A percentile compares a stretch with the other conserved stretches of the same genome.
Evolutionary conservation across 2,797 vertebrate genomes (phyloP).

Genomic region (Pipistrellus pipistrellus): DNA sequence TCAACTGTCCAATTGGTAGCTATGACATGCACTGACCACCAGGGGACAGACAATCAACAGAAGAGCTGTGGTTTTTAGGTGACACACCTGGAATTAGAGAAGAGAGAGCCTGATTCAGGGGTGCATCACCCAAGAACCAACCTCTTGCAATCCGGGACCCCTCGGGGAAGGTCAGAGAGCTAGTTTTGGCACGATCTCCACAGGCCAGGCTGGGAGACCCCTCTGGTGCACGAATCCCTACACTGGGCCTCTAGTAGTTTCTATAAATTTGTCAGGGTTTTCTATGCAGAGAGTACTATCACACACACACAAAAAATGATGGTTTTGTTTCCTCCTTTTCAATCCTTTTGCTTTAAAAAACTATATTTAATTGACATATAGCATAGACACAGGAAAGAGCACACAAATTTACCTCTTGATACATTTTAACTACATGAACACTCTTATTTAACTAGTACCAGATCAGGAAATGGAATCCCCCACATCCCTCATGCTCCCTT

Average conservation of each 20-base stretch:
- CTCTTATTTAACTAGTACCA: not conserved
- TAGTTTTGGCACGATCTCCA: too few relatives aligned
- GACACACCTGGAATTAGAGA: too few relatives aligned
- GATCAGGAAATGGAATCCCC: not conserved
- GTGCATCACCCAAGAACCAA: too few relatives aligned
- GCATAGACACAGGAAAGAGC: not conserved
- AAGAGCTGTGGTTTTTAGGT: too few relatives aligned
- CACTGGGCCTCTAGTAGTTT: not conserved
- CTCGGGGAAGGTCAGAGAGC: too few relatives aligned
- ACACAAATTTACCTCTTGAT: not conserved
- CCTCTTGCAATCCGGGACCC: too few relatives aligned
- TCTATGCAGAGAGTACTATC: not conserved
- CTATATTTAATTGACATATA: not conserved
- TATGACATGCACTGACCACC: too few relatives aligned
- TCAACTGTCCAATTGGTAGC: too few relatives aligned
- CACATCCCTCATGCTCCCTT: rapidly evolving
- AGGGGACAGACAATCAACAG: too few relatives aligned
- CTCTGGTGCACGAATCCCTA: too few relatives aligned
- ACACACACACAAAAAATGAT: not conserved
- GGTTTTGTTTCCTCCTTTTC: not conserved
- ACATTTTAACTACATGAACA: not conserved
- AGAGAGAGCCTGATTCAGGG: too few relatives aligned
- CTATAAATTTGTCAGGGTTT: conserved; percentile 31
- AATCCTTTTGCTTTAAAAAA: not conserved
- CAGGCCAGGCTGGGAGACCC: too few relatives aligned